A percentile compares a stretch with the other conserved stretches of the same genome.
These are phyloP conservation scores for Acanthosepion lycidas DNA, from an alignment of 2,888 invertebrate genomes.

Conservation along the genomic window DNA sequence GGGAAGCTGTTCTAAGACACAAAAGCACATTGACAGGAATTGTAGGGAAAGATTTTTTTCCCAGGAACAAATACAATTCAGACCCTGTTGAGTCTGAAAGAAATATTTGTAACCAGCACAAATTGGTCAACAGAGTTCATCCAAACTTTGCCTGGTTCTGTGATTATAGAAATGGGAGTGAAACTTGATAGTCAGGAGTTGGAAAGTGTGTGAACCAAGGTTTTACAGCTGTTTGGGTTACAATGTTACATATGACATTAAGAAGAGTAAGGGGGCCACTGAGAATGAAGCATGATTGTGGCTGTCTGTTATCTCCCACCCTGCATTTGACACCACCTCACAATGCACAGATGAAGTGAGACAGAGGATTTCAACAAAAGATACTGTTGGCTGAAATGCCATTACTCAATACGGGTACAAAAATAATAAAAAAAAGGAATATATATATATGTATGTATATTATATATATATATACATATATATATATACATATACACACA, in stretches of 20 bases:
- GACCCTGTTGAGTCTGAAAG: not conserved
- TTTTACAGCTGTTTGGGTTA: too few relatives aligned
- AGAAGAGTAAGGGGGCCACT: too few relatives aligned
- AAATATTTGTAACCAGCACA: not conserved
- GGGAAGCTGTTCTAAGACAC: too few relatives aligned
- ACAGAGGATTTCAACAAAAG: not conserved
- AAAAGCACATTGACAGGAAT: not conserved
- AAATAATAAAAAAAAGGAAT: not conserved
- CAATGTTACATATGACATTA: too few relatives aligned
- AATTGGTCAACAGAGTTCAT: not conserved
- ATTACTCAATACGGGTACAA: not conserved
- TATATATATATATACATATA: not conserved
- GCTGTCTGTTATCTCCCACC: not conserved
- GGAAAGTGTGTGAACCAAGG: not conserved
- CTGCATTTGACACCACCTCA: not conserved
- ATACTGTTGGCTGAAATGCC: not conserved
- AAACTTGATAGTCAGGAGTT: not conserved
- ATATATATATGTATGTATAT: too few relatives aligned
- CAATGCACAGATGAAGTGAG: not conserved
- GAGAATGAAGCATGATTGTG: too few relatives aligned
- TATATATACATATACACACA: not conserved
- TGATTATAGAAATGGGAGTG: slow-evolving; percentile 15
- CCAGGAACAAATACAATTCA: not conserved
- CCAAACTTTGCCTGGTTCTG: not conserved
- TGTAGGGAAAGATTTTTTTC: not conserved